Base-by-base conservation (phyloP, 2,113 vertebrate species). In the Aix galericulata region DNA sequence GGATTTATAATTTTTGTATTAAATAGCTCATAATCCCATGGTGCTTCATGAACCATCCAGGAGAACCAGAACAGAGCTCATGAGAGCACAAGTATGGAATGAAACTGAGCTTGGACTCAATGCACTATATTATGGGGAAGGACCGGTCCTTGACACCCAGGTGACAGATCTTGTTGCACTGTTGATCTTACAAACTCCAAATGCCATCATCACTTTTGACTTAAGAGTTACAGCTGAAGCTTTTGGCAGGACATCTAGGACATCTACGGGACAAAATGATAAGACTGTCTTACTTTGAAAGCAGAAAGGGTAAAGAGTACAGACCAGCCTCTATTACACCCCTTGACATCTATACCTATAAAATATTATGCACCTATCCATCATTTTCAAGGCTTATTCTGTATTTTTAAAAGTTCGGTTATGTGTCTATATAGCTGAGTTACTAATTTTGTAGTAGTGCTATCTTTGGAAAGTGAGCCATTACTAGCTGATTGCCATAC, bases 401-500 rank as follows among this genome's bases (percentile, higher is more conserved):
- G 5, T 9, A 75, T 72, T 85, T 86, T 76, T 73, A 73, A 32
- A 58, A 25, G 55, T 75, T 90, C 73, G 64, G 20, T 77, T 86
- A n/a, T 48, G 29, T 71, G 52, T 7, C 50, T 86, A 7, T 59
- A 78, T 55, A 60, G 34, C 34, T 17, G 17, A 80, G 52, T 78
- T 86, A 81, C 93, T 93, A 55, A 81, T 91, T 95, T 52, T 68
- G 34, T 48, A 26, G 75, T 23, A 63, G 14, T 55, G 16, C 50
- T 88, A 11, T 95, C 71, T 94, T 91, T 86, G 79, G 79, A 94
- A 58, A 40, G 38, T 53, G 76, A 92, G 56, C 60, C 46, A 53
- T 71, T 78, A 52, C 64, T 60, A 86, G 69, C 20, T 91, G 69
- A 72, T 75, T 88, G 66, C 62, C 78, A 1, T 7, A 78, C 68